Evolutionary conservation across 1,140 invertebrate genomes (phyloP), one percentile per base, ranked within the genome.

Genomic region (Pseudomyrmex dendroicus): DNA sequence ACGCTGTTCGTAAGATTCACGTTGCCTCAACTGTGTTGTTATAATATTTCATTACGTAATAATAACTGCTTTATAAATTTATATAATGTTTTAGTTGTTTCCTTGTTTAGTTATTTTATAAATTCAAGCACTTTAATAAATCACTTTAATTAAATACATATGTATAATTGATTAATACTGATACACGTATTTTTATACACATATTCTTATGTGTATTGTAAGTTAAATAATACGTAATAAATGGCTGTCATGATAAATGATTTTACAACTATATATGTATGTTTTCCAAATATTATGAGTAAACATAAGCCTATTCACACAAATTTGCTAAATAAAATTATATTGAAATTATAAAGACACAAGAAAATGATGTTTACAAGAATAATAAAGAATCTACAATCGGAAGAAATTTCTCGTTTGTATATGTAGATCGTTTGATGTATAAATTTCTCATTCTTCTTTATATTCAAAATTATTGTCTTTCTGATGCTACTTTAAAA

Each of bases 21-120:
- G 25, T 57, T 63, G 22, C 56, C 7, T 17, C 68, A 50, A 63
- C 68, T 12, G 13, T 52, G 57, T 90, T 86, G 84, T 84, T 35
- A 35, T 35, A 35, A 90, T 89, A 90, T 85, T 85, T 88, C 86
- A 85, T 86, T 86, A 77, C 84, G 80, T 52, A 61, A 67, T 44
- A 67, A 78, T 72, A 68, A 70, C 59, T 72, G 54, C 54, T 80
- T 73, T 35, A 80, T 50, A 67, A 73, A 20, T 73, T 73, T 73
- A 25, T 80, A 80, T 59, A 59, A 70, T 80, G 68, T 80, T 73
- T 80, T 17, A 70, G 59, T 73, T 44, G 48, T 48, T 20, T 80
- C 57, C 64, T 48, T 80, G 35, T 80, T 80, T 73, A 57, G 10
- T 59, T 72, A 25, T 61, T 8, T 80, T 12, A 73, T 72, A 68